Percentiles rank a stretch among this genome's conserved stretches.
These are phyloP conservation scores for Drosophila gaucha DNA, from an alignment of 2,888 invertebrate genomes.

Conservation along the genomic window DNA sequence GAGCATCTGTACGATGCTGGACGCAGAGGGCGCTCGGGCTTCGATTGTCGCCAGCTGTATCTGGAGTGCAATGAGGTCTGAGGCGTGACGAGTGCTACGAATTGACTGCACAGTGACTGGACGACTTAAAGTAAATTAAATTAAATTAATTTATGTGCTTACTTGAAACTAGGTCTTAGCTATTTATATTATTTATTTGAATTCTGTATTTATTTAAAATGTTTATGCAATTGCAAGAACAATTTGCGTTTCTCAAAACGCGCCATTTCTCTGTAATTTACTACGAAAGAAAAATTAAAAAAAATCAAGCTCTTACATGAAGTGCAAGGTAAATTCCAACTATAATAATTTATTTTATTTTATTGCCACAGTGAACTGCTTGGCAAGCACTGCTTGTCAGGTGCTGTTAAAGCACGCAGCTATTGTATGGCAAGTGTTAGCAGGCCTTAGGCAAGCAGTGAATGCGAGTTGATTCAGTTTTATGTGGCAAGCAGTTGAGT, in stretches of 20 bases:
- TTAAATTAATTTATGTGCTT: constrained; percentile 80
- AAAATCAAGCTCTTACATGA: constrained; percentile 14
- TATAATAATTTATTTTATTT: too few relatives aligned
- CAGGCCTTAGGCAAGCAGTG: constrained; percentile 4
- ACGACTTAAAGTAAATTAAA: constrained; percentile 69
- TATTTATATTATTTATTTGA: constrained; percentile 79
- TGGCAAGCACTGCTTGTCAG: neutral
- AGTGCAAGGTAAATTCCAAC: neutral
- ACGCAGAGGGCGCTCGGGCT: constrained; percentile 92
- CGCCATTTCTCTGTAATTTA: constrained; percentile 40
- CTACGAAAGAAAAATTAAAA: constrained; percentile 30
- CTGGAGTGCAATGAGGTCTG: constrained; percentile 95
- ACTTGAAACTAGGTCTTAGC: constrained; percentile 62
- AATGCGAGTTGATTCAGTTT: too few relatives aligned
- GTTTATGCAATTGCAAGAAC: constrained; percentile 18
- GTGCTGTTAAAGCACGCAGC: neutral
- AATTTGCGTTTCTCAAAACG: constrained; percentile 24
- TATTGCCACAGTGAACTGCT: fast-evolving
- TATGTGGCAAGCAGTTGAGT: neutral
- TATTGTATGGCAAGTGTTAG: neutral
- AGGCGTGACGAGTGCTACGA: constrained; percentile 56
- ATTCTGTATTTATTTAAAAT: constrained; percentile 67
- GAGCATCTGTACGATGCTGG: constrained; percentile 94
- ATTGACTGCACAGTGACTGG: constrained; percentile 54
- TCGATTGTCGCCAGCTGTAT: constrained; percentile 93